Percentiles rank a stretch among this genome's conserved stretches.
Evolutionary conservation across 2,888 invertebrate species (phyloP).

Genomic region (Amblyteles armatorius): DNA sequence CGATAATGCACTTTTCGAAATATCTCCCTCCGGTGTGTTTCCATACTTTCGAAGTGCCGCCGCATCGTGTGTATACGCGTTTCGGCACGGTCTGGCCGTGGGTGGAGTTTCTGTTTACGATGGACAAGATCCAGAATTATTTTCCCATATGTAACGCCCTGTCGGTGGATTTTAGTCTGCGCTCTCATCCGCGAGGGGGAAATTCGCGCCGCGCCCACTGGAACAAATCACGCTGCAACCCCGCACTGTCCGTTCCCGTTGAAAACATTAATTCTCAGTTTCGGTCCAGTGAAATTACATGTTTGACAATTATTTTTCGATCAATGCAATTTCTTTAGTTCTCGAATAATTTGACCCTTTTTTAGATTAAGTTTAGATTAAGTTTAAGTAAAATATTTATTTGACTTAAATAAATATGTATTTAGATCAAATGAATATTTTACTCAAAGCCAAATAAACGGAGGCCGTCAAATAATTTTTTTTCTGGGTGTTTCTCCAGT

Average conservation of each 20-base stretch:
- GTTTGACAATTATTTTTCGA: neutral
- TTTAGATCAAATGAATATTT: no score
- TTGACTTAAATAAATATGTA: no score
- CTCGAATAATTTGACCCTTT: neutral
- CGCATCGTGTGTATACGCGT: slow-evolving; percentile 1
- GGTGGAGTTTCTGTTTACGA: slow-evolving; percentile 9
- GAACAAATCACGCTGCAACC: neutral
- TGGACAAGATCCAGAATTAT: slow-evolving; percentile 19
- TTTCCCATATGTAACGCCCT: slow-evolving; percentile 5
- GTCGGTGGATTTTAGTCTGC: slow-evolving; percentile 14
- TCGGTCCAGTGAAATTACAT: neutral
- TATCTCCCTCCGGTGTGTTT: slow-evolving; percentile 44
- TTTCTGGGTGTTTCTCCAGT: no score
- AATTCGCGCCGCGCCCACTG: neutral
- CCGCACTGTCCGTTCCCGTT: neutral
- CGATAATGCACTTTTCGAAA: slow-evolving; percentile 62
- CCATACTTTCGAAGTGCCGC: slow-evolving; percentile 28
- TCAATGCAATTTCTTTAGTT: neutral
- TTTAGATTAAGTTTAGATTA: no score
- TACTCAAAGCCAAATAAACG: no score
- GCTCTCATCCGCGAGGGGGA: neutral
- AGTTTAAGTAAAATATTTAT: no score
- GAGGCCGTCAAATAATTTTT: no score
- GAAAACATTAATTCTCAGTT: neutral
- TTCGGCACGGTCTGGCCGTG: neutral